These are phyloP conservation scores for Cygnus buccinator DNA, from an alignment of 2,113 vertebrate species.

Conservation along the genomic window DNA sequence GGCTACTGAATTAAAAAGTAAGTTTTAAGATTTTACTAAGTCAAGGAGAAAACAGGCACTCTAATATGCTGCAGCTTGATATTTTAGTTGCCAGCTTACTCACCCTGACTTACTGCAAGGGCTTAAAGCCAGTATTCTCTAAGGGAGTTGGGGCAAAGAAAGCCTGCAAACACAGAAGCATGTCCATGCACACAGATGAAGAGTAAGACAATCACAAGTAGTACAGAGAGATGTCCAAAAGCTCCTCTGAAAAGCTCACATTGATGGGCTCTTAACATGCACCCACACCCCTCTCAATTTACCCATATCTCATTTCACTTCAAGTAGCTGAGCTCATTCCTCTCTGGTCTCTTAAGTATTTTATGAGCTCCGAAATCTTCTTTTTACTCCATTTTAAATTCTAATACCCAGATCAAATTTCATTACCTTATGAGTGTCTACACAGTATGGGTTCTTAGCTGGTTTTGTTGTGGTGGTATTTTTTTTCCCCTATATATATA, in stretches of 20 bases:
- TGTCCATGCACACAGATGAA: too few species aligned
- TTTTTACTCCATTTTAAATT: not conserved
- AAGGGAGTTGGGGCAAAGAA: not conserved
- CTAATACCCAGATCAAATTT: not conserved
- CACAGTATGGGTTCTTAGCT: not conserved
- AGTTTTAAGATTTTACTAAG: not conserved
- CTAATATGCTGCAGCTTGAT: not conserved
- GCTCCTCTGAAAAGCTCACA: not conserved
- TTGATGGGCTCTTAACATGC: not conserved
- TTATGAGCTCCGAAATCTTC: not conserved
- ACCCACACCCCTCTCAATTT: too few species aligned
- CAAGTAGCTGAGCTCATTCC: not conserved
- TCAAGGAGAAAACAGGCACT: not conserved
- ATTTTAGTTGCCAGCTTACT: not conserved
- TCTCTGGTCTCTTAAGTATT: not conserved
- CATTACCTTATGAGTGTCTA: not conserved
- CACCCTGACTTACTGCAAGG: not conserved
- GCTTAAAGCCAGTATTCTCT: accelerated
- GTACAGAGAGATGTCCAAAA: not conserved
- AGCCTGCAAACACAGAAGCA: not conserved
- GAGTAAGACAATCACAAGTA: not conserved
- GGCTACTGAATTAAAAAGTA: not conserved
- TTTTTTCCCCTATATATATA: not conserved
- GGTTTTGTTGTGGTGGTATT: not conserved
- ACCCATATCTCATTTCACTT: not conserved